phyloP scores from a whole-genome alignment of 1,140 invertebrate species.

The Chymomyza costata region DNA sequence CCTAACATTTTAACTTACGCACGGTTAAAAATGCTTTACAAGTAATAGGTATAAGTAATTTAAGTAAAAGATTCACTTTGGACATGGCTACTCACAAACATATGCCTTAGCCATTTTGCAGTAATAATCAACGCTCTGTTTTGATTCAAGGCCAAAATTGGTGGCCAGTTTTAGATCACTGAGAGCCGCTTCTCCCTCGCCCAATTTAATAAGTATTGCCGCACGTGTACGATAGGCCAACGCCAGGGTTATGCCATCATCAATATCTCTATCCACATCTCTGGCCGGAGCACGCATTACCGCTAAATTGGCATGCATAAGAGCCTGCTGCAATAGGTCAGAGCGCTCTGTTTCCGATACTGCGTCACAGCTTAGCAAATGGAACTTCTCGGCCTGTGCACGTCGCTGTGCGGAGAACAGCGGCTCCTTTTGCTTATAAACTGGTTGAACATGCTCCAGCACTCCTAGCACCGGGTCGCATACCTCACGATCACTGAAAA shows the following conservation, averaged over 20 bases:
- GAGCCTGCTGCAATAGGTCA: constrained; percentile 76
- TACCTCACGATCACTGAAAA: constrained; percentile 77
- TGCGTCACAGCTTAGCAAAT: constrained; percentile 63
- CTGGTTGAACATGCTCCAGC: constrained; percentile 75
- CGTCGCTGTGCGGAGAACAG: constrained; percentile 73
- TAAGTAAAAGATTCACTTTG: too few species aligned
- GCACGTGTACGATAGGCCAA: constrained; percentile 79
- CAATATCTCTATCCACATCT: constrained; percentile 77
- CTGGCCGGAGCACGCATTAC: constrained; percentile 79
- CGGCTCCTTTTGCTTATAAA: constrained; percentile 76
- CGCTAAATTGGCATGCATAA: constrained; percentile 79
- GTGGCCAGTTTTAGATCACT: constrained; percentile 80
- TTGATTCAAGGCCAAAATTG: constrained; percentile 78
- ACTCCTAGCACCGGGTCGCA: constrained; percentile 75
- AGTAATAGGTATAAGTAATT: background rate
- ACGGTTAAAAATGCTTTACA: too few species aligned
- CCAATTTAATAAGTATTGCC: constrained; percentile 76
- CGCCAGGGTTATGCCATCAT: constrained; percentile 79
- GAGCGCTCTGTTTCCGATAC: constrained; percentile 18
- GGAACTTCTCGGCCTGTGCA: constrained; percentile 74
- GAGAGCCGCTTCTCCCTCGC: constrained; percentile 77
- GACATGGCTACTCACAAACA: constrained; percentile 70
- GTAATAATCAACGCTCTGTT: constrained; percentile 79
- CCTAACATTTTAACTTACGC: too few species aligned
- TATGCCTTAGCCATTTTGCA: constrained; percentile 80